A percentile compares a stretch with the other conserved stretches of the same genome.
Conservation (phyloP, 2,888 invertebrate species). For the Ectemnius lituratus region DNA sequence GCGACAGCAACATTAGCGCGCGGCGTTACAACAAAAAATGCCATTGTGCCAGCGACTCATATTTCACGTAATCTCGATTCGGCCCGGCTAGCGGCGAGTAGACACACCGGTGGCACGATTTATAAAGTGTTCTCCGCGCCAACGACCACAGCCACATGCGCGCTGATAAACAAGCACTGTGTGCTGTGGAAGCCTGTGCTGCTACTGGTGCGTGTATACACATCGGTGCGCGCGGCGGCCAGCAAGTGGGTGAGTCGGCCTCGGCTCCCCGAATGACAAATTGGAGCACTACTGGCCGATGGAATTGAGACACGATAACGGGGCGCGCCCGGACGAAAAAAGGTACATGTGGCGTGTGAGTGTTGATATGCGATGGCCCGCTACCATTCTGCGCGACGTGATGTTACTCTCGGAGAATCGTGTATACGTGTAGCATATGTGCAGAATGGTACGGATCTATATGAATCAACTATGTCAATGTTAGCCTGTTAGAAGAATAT, state of each 20-base stretch:
- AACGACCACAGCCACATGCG: constrained; percentile 23
- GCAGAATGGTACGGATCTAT: no score
- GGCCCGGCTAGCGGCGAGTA: constrained; percentile 10
- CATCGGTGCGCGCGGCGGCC: no score
- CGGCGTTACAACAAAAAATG: neutral
- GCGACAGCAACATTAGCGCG: neutral
- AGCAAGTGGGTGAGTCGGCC: constrained; percentile 32
- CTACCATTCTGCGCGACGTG: no score
- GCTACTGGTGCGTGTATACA: neutral
- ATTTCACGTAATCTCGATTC: constrained; percentile 2
- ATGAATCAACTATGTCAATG: no score
- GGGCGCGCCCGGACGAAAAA: constrained; percentile 30
- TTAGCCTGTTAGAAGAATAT: no score
- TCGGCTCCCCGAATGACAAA: constrained; percentile 37
- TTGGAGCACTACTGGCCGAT: constrained; percentile 45
- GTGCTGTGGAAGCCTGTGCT: neutral
- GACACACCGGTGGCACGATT: constrained; percentile 41
- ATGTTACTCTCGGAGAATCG: no score
- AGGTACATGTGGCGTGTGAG: constrained; percentile 4
- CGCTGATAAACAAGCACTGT: constrained; percentile 24
- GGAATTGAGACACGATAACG: constrained; percentile 52
- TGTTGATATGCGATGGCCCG: neutral
- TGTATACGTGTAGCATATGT: no score
- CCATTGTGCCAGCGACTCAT: constrained; percentile 2
- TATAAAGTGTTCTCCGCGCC: constrained; percentile 48